Evolutionary conservation across 2,888 invertebrate species (phyloP).

Genomic region (Microplitis deprimator): DNA sequence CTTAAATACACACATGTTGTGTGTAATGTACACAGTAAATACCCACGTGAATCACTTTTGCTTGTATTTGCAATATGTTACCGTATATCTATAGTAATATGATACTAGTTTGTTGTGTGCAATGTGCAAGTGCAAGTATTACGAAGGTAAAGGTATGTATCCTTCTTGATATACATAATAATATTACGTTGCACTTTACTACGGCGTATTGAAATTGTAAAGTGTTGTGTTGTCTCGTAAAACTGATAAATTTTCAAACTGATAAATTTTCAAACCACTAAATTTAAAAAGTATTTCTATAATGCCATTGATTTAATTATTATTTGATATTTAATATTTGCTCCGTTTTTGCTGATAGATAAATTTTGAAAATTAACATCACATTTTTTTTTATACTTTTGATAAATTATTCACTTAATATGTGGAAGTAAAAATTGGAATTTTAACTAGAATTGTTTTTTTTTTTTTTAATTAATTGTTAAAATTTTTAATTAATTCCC

Average conservation of each 20-base stretch:
- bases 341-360: no score
- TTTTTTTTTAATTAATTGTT: no score
- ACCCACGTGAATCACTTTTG: neutral
- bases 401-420: no score
- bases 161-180: neutral
- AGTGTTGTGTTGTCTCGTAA: neutral
- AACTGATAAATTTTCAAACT: neutral
- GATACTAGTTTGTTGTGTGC: neutral
- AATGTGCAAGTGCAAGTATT: neutral
- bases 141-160: neutral
- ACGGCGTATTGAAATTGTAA: neutral
- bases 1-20: neutral
- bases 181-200: neutral
- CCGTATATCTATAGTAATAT: neutral
- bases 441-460: no score
- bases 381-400: no score
- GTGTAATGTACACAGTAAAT: neutral
- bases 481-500: no score
- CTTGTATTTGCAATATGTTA: neutral
- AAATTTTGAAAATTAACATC: no score
- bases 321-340: no score
- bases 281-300: neutral
- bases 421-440: no score
- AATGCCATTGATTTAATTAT: neutral
- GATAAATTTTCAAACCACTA: neutral